Conservation (phyloP, 2,113 vertebrate species). For the Zosterops pallidus region DNA sequence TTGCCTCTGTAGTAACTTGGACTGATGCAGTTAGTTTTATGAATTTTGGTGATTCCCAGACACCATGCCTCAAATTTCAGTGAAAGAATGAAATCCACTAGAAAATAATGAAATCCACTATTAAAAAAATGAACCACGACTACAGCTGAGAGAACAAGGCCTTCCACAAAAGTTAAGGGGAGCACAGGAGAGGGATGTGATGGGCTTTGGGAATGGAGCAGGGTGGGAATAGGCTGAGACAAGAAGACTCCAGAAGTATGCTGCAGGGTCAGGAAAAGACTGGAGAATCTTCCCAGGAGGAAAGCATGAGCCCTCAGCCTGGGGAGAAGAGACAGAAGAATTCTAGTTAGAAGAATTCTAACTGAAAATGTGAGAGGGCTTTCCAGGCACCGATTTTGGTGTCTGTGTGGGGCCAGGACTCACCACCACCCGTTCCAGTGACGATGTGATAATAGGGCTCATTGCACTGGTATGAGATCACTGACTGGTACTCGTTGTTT, state of each 20-base stretch:
- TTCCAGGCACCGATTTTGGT: neutral
- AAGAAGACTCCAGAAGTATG: neutral
- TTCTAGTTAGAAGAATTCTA: neutral
- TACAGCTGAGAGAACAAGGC: neutral
- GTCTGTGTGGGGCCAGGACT: neutral
- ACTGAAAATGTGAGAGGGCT: neutral
- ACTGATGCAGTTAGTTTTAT: neutral
- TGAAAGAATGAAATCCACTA: neutral
- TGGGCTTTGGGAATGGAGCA: neutral
- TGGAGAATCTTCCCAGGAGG: neutral
- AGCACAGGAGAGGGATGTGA: neutral
- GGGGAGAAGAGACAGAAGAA: neutral
- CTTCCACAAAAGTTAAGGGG: neutral
- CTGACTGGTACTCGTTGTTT: slow-evolving; percentile 64
- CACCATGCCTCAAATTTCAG: neutral
- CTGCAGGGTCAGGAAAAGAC: neutral
- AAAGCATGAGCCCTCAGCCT: neutral
- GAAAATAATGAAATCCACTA: neutral
- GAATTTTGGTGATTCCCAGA: neutral
- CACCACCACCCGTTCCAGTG: neutral
- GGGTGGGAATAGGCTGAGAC: neutral
- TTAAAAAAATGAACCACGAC: neutral
- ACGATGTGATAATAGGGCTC: slow-evolving; percentile 73
- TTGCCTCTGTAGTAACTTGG: neutral
- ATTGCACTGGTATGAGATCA: slow-evolving; percentile 66